Evolutionary conservation across 2,888 invertebrate genomes (phyloP).

Genomic region (Himalopsyche japonica): DNA sequence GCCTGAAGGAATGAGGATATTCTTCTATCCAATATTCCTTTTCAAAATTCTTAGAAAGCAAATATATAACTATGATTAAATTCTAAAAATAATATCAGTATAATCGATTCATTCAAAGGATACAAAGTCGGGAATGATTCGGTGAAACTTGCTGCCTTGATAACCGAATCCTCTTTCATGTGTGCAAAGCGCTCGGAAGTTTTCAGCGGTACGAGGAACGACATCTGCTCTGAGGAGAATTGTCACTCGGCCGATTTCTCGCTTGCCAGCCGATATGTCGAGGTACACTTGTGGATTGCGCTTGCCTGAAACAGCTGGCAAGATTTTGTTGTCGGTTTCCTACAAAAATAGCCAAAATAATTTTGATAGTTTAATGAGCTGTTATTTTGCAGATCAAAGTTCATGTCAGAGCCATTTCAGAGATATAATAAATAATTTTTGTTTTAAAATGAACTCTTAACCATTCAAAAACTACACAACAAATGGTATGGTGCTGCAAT

Average conservation of each 20-base stretch:
- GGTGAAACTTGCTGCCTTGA: constrained; percentile 86
- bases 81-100: no score
- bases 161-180: constrained; percentile 97
- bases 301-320: constrained; percentile 43
- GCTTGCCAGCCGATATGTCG: constrained; percentile 90
- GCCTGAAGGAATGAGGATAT: no score
- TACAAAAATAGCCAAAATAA: constrained; percentile 8
- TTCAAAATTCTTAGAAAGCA: no score
- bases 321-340: constrained; percentile 46
- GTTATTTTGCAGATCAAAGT: no score
- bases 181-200: constrained; percentile 90
- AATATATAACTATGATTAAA: no score
- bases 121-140: constrained; percentile 99
- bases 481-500: no score
- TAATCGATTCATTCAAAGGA: constrained; percentile 56
- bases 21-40: no score
- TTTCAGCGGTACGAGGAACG: constrained; percentile 93
- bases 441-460: no score
- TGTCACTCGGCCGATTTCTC: constrained; percentile 84
- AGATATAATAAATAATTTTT: no score
- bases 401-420: no score
- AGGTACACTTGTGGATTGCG: constrained; percentile 93
- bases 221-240: constrained; percentile 92
- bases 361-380: no score
- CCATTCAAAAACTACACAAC: no score